Conservation (phyloP, 2,888 invertebrate genomes). For the Syritta pipiens region DNA sequence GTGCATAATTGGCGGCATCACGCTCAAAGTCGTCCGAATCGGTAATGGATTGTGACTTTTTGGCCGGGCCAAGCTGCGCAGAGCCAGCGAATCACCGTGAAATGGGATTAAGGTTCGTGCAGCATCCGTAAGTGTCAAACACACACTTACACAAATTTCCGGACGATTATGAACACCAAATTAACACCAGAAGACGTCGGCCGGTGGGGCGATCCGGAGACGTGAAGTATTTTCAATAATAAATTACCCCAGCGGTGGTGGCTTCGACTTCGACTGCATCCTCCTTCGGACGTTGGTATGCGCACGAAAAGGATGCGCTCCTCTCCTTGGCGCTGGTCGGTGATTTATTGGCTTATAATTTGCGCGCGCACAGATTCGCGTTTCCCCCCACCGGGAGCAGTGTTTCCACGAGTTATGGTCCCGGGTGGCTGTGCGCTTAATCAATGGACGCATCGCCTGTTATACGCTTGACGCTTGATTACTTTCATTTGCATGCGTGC, state of each 20-base stretch:
- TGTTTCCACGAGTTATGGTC: constrained; percentile 9
- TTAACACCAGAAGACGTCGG: constrained; percentile 74
- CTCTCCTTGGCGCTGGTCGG: constrained; percentile 59
- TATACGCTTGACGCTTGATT: constrained; percentile 59
- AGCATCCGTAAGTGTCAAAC: constrained; percentile 73
- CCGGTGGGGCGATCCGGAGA: constrained; percentile 72
- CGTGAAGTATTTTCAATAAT: constrained; percentile 77
- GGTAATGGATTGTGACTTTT: constrained; percentile 65
- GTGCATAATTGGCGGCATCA: constrained; percentile 70
- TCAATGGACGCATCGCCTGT: constrained; percentile 60
- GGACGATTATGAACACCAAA: constrained; percentile 73
- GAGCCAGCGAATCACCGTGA: constrained; percentile 77
- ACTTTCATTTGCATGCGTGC: constrained; percentile 57
- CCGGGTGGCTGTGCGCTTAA: constrained; percentile 40
- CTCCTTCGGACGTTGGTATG: constrained; percentile 19
- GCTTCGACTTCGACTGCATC: no score
- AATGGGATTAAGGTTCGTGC: constrained; percentile 77
- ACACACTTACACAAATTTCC: constrained; percentile 69
- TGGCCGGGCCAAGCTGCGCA: constrained; percentile 29
- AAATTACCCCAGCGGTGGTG: constrained; percentile 42
- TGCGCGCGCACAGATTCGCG: constrained; percentile 73
- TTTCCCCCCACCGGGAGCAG: background rate
- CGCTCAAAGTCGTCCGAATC: constrained; percentile 66
- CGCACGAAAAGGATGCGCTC: constrained; percentile 26
- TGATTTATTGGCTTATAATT: constrained; percentile 79